Conservation (phyloP, 1,140 invertebrate genomes). For the Eumeta japonica region DNA sequence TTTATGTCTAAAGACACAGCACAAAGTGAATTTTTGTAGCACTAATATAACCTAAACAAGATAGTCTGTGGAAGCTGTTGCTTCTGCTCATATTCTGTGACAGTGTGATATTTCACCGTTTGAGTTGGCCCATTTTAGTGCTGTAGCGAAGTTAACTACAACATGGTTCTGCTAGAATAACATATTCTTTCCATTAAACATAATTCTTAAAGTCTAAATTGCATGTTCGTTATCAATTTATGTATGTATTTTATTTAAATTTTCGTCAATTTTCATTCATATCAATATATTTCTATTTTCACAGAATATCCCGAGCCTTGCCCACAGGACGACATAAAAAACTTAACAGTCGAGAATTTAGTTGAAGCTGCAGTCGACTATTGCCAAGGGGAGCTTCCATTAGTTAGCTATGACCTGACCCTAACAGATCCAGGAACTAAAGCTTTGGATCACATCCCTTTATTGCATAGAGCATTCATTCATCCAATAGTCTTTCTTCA, state of each 20-base stretch:
- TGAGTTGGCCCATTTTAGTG: too few relatives aligned
- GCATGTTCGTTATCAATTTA: background rate
- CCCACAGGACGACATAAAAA: constrained; percentile 61
- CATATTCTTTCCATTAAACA: background rate
- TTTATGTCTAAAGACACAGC: too few relatives aligned
- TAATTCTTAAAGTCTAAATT: background rate
- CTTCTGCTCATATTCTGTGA: too few relatives aligned
- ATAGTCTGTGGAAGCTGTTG: too few relatives aligned
- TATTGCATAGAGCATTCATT: constrained; percentile 68
- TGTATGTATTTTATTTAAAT: background rate
- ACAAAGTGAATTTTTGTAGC: too few relatives aligned
- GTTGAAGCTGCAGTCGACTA: constrained; percentile 80
- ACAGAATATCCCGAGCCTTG: constrained; percentile 43
- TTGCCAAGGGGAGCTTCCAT: constrained; percentile 72
- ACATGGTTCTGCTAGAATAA: too few relatives aligned
- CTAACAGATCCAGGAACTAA: constrained; percentile 65
- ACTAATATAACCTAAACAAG: too few relatives aligned
- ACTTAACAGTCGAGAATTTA: constrained; percentile 76
- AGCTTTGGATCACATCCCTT: constrained; percentile 66
- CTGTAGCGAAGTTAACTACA: too few relatives aligned
- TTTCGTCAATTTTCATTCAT: constrained; percentile 24
- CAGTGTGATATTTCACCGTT: too few relatives aligned
- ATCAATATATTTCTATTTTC: too few relatives aligned
- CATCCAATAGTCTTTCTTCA: constrained; percentile 70
- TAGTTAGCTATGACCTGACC: constrained; percentile 72